Conservation (phyloP, 2,113 vertebrate species). For the Myrmecobius fasciatus region DNA sequence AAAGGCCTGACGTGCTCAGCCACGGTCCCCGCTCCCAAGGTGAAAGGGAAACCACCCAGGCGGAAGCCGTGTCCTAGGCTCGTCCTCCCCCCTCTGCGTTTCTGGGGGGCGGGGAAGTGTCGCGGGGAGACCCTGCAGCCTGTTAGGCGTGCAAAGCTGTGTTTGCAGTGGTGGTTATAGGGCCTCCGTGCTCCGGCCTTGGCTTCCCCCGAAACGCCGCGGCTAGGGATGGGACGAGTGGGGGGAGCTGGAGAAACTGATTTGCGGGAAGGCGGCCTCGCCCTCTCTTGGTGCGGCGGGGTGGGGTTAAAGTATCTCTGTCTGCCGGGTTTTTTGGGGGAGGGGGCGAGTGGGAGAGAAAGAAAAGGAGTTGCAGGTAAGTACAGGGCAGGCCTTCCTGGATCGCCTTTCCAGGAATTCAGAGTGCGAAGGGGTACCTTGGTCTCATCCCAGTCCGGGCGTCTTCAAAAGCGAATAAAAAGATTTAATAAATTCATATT, state of each 20-base stretch:
- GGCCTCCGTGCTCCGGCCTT: not conserved
- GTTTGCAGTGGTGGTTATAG: too few species aligned
- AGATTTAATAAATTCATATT: not conserved
- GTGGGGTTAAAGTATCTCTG: not conserved
- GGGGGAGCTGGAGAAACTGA: not conserved
- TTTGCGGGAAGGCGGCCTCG: not conserved
- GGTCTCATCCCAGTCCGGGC: not conserved
- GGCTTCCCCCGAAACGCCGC: slow-evolving; percentile 22
- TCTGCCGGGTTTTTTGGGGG: too few species aligned
- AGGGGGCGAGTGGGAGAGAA: too few species aligned
- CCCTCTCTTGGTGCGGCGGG: not conserved
- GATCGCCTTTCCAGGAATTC: slow-evolving; percentile 15
- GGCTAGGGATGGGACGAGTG: not conserved
- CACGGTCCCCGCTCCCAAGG: not conserved
- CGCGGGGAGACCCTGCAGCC: slow-evolving; percentile 51
- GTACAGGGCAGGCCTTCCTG: slow-evolving; percentile 16
- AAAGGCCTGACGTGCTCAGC: not conserved
- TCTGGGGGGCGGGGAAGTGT: not conserved
- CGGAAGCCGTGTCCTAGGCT: not conserved
- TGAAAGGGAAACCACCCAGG: not conserved
- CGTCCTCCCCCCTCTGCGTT: not conserved
- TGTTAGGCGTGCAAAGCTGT: not conserved
- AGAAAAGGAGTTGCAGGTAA: slow-evolving; percentile 69
- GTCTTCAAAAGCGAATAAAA: slow-evolving; percentile 31
- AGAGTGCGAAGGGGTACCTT: slow-evolving; percentile 23